Base-by-base conservation (phyloP, 2,113 vertebrate species). In the Brachypteracias leptosomus region DNA sequence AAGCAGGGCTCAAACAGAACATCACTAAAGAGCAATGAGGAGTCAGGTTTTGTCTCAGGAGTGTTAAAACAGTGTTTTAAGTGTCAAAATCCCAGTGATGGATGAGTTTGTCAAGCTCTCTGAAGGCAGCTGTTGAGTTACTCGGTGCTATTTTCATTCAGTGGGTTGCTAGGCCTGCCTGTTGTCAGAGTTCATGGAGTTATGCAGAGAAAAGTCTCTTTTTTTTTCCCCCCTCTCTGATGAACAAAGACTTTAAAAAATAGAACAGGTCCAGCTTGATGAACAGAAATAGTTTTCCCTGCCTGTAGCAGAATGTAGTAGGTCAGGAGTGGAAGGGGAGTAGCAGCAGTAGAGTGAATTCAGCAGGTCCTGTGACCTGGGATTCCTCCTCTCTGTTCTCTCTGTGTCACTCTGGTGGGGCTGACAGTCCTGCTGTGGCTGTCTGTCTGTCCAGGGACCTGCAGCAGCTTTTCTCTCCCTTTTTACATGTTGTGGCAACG, bases 241-340 rank as follows among this genome's bases (percentile, higher is more conserved):
- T 59, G 33, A 68, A 44, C 8, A 31, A 36, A 58, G 42, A 75
- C 19, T 40, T 68, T n/a, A 11, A 28, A 72, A 83, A 52, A 11
- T 33, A 57, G 71, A 52, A 6, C 17, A 57, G 31, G 18, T 70
- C 11, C 16, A n/a, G 47, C 62, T 65, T 2, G 10, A n/a, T 4
- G 26, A 75, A 8, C 20, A 79, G 25, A 68, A 54, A 11, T 16
- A 35, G 57, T 49, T 66, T 26, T 17, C 46, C 66, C 42, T 71
- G 52, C 19, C 78, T 16, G 1, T 25, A 4, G 55, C 2, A 6
- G 59, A 55, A 6, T 0, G 5, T 3, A 1, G 26, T 10, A 4
- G 13, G 51, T 14, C 13, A 15, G 3, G 42, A 65, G 46, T 11
- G 22, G 71, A 25, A 16, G 46, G 52, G 44, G 62, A 83, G 71